Base-by-base conservation (phyloP, 2,888 invertebrate genomes). In the Athetis lepigone region DNA sequence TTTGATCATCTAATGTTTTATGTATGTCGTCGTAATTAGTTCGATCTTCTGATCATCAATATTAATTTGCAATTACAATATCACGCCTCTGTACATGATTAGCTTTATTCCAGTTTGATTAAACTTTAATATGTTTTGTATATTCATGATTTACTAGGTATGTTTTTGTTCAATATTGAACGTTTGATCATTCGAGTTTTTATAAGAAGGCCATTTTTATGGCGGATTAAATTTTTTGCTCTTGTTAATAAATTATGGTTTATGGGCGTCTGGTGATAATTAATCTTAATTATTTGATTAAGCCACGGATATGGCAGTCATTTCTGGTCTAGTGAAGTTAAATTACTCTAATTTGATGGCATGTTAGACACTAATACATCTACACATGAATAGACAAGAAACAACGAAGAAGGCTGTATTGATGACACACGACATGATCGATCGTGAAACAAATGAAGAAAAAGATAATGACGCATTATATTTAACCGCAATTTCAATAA, bases 11-110 rank as follows among this genome's bases (percentile, higher is more conserved):
- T 85, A 75, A 88, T 88, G 84, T 87, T 82, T 87, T 83, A 88
- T 88, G 83, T 86, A 87, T 81, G 62, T 55, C 55, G 61, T 72
- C 59, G 69, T 85, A 86, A 87, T 88, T 82, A 84, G 79, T 79
- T 82, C 83, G 82, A 85, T 82, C 82, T 72, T 64, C 52, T 66
- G 79, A 81, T 84, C 85, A 90, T 90, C 88, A 90, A 90, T 90
- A 90, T 90, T 90, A 89, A 90, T 88, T 85, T 82, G 81, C 81
- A 80, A 89, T 89, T 86, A 89, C 84, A 86, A 88, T 86, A 88
- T 77, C 70, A 76, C 75, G 75, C 72, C 72, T 74, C 71, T 51
- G 69, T 79, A 66, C 65, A 74, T 70, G 77, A 79, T 80, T 79
- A 77, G 74, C 65, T 72, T 70, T 68, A 67, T 71, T 77, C 73